Base-by-base conservation (phyloP, 2,888 invertebrate genomes). In the Hydropsyche betteni region DNA sequence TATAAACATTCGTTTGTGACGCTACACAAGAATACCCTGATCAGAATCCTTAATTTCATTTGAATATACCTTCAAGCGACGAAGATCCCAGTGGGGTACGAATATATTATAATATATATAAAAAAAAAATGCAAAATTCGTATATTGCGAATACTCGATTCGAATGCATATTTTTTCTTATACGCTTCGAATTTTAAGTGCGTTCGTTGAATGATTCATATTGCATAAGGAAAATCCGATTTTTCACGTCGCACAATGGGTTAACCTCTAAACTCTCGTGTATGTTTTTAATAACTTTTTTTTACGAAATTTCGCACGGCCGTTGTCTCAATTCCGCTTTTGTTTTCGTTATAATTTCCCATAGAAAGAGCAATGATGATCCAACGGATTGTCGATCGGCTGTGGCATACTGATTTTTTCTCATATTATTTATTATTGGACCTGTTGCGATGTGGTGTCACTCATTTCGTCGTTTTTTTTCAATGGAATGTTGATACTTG, bases 301-400 rank as follows among this genome's bases (percentile, higher is more conserved):
- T 44, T 44, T 44, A n/a, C 44, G 10, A 10, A 44, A 8, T 44
- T 16, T 58, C 58, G 8, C 58, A 58, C 58, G 58, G 24, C 16
- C 16, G 58, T 58, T 58, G 58, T 58, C 24, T 58, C 58, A 24
- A 58, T 58, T 58, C 58, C 58, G 58, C 58, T 16, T 58, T 58
- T 58, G 58, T 16, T 58, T 58, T 58, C 58, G 16, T 58, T 58
- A 4, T 4, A 24, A 58, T 58, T 58, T 58, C 58, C 16, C 58
- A 58, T 24, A 14, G 58, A 58, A 58, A 58, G 16, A 16, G 16
- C 16, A 58, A 24, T 24, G 58, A 58, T 8, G 44, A 44, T 44
- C 44, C 14, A 4, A 58, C 14, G 2, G 16, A 44, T 16, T 58
- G 53, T 53, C 1, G 53, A 16, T 16, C 58, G 24, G 10, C 10